Conservation (phyloP, 2,113 vertebrate species). For the Erythrolamprus reginae region DNA sequence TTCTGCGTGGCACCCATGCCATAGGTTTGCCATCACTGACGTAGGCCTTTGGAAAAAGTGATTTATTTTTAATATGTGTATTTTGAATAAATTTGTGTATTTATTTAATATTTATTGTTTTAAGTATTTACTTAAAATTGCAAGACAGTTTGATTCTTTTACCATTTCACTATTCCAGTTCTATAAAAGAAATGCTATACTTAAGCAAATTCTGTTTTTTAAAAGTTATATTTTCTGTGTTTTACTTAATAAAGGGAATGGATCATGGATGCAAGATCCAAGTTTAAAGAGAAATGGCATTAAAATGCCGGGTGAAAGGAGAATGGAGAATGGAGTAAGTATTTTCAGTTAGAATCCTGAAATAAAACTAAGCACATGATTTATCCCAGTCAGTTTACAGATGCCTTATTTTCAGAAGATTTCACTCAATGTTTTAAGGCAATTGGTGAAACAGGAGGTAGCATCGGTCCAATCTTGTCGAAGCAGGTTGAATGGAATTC, state of each 20-base stretch:
- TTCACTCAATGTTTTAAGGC: neutral
- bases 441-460: neutral
- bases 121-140: neutral
- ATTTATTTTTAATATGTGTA: neutral
- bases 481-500: neutral
- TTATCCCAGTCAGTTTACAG: neutral
- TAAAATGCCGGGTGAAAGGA: constrained; percentile 77
- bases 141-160: neutral
- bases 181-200: neutral
- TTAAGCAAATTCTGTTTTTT: neutral
- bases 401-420: neutral
- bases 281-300: constrained; percentile 82
- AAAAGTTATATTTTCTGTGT: neutral
- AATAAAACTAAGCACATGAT: neutral
- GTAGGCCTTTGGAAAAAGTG: neutral
- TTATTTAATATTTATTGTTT: too few species aligned
- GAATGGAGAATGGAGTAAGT: constrained; percentile 94
- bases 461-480: neutral
- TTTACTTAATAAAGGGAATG: constrained; percentile 58
- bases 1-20: too few species aligned
- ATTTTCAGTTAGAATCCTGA: neutral
- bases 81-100: neutral
- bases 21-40: too few species aligned
- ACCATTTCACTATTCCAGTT: neutral
- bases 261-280: constrained; percentile 76